Conservation (phyloP, 1,140 invertebrate genomes). For the Sminthurides bifidus region DNA sequence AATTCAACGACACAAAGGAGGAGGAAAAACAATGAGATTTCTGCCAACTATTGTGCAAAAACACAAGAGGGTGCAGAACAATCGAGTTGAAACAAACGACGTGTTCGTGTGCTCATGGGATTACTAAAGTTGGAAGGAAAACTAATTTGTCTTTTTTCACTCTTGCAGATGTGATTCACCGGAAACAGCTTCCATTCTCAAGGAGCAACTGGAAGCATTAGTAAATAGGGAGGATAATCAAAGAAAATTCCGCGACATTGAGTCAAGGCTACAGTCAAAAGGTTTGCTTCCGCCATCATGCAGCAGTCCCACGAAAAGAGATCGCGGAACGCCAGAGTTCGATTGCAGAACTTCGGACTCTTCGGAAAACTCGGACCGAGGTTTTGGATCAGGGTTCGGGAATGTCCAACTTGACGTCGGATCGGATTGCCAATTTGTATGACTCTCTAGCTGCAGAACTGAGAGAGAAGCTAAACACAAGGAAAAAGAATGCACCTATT, state of each 20-base stretch:
- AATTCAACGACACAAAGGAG: too few species aligned
- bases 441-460: slow-evolving; percentile 85
- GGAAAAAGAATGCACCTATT: slow-evolving; percentile 47
- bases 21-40: too few species aligned
- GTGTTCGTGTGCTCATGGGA: too few species aligned
- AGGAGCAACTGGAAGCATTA: slow-evolving; percentile 64
- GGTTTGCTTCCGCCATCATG: slow-evolving; percentile 30
- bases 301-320: slow-evolving; percentile 21
- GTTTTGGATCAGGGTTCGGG: slow-evolving; percentile 32
- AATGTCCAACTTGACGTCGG: slow-evolving; percentile 32
- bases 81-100: too few species aligned
- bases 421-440: slow-evolving; percentile 60
- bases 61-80: too few species aligned
- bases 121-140: too few species aligned
- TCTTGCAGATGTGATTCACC: slow-evolving; percentile 66
- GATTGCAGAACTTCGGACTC: slow-evolving; percentile 30
- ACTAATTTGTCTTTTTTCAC: slow-evolving; percentile 11
- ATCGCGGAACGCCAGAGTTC: slow-evolving; percentile 28
- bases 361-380: slow-evolving; percentile 33
- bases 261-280: slow-evolving; percentile 45
- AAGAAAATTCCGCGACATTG: slow-evolving; percentile 69
- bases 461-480: slow-evolving; percentile 59
- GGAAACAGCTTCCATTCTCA: slow-evolving; percentile 75
- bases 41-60: too few species aligned
- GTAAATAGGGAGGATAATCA: slow-evolving; percentile 75